Percentiles rank a stretch among this genome's conserved stretches.
Evolutionary conservation across 2,888 invertebrate species (phyloP).

Genomic region (Caenorhabditis japonica): DNA sequence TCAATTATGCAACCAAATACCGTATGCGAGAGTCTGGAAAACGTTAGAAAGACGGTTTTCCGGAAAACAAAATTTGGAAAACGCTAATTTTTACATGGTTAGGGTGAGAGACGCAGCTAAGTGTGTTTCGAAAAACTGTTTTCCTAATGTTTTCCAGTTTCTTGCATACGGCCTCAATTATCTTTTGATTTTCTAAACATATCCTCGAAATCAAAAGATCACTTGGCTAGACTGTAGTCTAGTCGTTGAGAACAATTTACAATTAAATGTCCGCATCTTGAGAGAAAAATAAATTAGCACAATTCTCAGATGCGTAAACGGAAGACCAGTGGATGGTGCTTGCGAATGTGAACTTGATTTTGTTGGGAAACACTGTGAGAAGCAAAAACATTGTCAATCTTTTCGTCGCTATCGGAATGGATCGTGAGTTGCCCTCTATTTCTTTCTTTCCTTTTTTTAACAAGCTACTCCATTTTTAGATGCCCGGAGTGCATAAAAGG

Average conservation of each 20-base stretch:
- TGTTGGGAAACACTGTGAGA: conserved; percentile 71
- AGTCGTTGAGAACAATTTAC: too few species aligned
- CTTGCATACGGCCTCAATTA: too few species aligned
- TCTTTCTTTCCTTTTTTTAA: neutral
- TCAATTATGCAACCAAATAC: too few species aligned
- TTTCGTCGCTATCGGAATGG: conserved; percentile 62
- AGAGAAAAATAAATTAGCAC: neutral
- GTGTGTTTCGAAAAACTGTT: too few species aligned
- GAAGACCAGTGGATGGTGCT: conserved; percentile 59
- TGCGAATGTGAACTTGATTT: conserved; percentile 70
- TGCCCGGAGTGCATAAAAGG: conserved; percentile 65
- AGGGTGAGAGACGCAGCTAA: too few species aligned
- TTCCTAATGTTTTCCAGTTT: neutral
- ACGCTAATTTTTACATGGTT: neutral
- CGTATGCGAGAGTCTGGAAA: too few species aligned
- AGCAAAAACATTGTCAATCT: conserved; percentile 62
- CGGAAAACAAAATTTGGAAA: too few species aligned
- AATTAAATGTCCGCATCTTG: too few species aligned
- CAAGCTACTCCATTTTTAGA: conserved; percentile 34
- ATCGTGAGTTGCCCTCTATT: conserved; percentile 53
- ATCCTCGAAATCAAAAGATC: too few species aligned
- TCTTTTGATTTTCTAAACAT: too few species aligned
- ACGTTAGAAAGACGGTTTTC: too few species aligned
- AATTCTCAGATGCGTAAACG: conserved; percentile 69
- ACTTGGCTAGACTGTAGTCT: too few species aligned